Evolutionary conservation across 1,140 invertebrate species (phyloP).

Genomic region (Drosophila sturtevanti): DNA sequence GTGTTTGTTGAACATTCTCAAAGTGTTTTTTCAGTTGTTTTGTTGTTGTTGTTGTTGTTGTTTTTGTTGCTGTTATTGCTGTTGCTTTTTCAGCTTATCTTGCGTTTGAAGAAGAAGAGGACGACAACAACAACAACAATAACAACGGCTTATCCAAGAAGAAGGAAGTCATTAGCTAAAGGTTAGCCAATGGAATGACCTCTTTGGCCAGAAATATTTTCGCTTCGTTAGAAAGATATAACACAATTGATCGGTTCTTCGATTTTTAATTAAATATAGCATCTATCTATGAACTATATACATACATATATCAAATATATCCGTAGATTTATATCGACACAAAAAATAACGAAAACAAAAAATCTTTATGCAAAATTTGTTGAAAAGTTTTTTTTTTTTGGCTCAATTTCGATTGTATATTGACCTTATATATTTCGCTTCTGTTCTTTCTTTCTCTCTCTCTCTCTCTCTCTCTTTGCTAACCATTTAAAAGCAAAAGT

Average conservation of each 20-base stretch:
- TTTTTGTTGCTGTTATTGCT: neutral
- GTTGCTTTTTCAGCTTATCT: conserved; percentile 57
- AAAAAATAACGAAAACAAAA: neutral
- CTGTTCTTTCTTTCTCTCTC: conserved; percentile 7
- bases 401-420: conserved; percentile 19
- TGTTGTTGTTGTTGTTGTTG: conserved; percentile 34
- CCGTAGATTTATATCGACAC: too few species aligned
- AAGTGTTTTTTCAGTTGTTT: conserved; percentile 44
- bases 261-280: too few species aligned
- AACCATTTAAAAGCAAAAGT: conserved; percentile 44
- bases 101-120: conserved; percentile 13
- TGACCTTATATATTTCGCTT: conserved; percentile 27
- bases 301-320: too few species aligned
- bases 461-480: neutral
- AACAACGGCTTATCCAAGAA: conserved; percentile 15
- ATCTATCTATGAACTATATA: too few species aligned
- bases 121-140: conserved; percentile 6
- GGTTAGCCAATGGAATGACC: conserved; percentile 38
- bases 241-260: too few species aligned
- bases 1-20: conserved; percentile 50
- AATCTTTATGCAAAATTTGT: neutral
- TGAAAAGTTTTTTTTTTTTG: conserved; percentile 16
- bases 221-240: too few species aligned
- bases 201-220: conserved; percentile 3
- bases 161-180: conserved; percentile 63